Conservation (phyloP, 1,140 invertebrate genomes). For the Belonocnema kinseyi region DNA sequence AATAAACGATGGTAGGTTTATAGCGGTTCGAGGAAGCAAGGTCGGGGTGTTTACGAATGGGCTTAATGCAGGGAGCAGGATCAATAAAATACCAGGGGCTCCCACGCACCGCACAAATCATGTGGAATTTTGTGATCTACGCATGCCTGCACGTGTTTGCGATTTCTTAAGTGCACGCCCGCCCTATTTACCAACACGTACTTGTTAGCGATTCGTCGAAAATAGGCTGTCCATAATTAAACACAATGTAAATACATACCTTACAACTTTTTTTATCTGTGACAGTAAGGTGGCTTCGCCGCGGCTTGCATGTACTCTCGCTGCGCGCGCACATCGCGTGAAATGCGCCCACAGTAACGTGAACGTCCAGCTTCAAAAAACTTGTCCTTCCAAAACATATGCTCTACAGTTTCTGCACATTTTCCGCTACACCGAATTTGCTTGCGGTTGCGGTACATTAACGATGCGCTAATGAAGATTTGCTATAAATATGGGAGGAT, state of each 20-base stretch:
- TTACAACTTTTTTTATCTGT: conserved; percentile 8
- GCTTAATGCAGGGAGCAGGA: conserved; percentile 29
- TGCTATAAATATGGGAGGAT: no score
- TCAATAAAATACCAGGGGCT: conserved; percentile 31
- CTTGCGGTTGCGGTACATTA: background rate
- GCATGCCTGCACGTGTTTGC: conserved; percentile 28
- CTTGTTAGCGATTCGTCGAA: conserved; percentile 26
- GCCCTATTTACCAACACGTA: conserved; percentile 27
- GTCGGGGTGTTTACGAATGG: conserved; percentile 30
- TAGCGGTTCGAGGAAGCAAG: conserved; percentile 26
- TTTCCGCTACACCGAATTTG: background rate
- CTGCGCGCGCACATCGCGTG: conserved; percentile 23
- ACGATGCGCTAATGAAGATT: background rate
- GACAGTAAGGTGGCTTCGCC: conserved; percentile 9
- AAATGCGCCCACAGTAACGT: conserved; percentile 10
- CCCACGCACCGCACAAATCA: conserved; percentile 29
- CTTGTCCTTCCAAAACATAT: background rate
- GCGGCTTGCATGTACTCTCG: background rate
- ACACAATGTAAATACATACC: conserved; percentile 22
- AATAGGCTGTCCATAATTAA: conserved; percentile 17
- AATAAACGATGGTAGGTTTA: conserved; percentile 26
- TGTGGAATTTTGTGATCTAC: conserved; percentile 20
- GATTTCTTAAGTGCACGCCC: conserved; percentile 29
- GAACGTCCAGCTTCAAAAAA: conserved; percentile 8
- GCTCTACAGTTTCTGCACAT: background rate